These are phyloP conservation scores for Noctilio leporinus DNA, from an alignment of 2,113 vertebrate species.

Conservation along the genomic window DNA sequence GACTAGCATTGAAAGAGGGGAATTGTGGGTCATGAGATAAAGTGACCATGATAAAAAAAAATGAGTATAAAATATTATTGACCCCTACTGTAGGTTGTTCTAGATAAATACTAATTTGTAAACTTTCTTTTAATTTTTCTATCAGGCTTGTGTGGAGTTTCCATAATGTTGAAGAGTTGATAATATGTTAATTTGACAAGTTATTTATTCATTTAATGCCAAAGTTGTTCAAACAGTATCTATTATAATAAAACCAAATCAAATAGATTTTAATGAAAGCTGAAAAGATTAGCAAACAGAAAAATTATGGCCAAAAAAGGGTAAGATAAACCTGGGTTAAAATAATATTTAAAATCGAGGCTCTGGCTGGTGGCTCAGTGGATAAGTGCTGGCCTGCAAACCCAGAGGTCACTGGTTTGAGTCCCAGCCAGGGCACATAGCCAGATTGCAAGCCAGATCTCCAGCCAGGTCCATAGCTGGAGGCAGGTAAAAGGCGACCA, in stretches of 20 bases:
- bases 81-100: not conserved
- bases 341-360: not conserved
- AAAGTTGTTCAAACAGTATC: not conserved
- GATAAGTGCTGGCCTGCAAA: too few species aligned
- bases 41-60: not conserved
- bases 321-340: not conserved
- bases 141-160: not conserved
- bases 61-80: not conserved
- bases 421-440: too few species aligned
- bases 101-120: not conserved
- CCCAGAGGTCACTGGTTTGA: too few species aligned
- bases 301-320: not conserved
- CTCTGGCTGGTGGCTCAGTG: too few species aligned
- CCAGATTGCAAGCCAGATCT: too few species aligned
- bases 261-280: not conserved
- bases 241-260: not conserved
- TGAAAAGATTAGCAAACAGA: not conserved
- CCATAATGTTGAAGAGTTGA: not conserved
- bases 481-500: too few species aligned
- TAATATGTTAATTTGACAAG: not conserved
- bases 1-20: not conserved
- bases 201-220: not conserved
- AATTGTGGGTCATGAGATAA: not conserved
- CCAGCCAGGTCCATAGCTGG: too few species aligned
- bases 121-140: not conserved